These are phyloP conservation scores for Dryobates pubescens DNA, from an alignment of 2,797 vertebrate genomes.

Conservation along the genomic window DNA sequence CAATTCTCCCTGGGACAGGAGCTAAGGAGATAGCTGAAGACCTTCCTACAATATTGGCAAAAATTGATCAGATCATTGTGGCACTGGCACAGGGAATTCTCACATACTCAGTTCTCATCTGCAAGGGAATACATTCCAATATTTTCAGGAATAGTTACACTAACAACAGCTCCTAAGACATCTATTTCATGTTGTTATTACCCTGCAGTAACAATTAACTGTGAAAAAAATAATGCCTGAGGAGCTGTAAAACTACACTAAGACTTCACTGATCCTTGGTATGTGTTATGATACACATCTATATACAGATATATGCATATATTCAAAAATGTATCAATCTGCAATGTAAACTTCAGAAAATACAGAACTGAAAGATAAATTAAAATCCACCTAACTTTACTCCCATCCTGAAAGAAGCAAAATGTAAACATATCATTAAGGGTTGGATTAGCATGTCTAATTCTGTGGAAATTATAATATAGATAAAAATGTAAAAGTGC, in stretches of 20 bases:
- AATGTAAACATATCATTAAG: conserved; percentile 48
- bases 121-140: background rate
- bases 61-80: background rate
- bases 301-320: background rate
- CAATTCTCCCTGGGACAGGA: background rate
- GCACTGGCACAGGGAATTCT: background rate
- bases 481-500: conserved; percentile 25
- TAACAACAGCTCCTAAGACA: background rate
- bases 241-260: background rate
- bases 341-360: conserved; percentile 22
- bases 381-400: conserved; percentile 26
- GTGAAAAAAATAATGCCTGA: conserved; percentile 11
- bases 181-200: background rate
- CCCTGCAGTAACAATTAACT: conserved; percentile 11
- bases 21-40: background rate
- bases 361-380: background rate
- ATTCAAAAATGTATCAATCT: background rate
- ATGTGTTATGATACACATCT: background rate
- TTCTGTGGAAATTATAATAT: conserved; percentile 30
- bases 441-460: conserved; percentile 25
- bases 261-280: background rate
- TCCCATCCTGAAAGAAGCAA: background rate
- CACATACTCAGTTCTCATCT: background rate
- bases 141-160: background rate
- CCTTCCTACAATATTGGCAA: background rate